Percentiles rank a stretch among this genome's conserved stretches.
Evolutionary conservation across 2,888 invertebrate genomes (phyloP).

Genomic region (Idaea biselata): DNA sequence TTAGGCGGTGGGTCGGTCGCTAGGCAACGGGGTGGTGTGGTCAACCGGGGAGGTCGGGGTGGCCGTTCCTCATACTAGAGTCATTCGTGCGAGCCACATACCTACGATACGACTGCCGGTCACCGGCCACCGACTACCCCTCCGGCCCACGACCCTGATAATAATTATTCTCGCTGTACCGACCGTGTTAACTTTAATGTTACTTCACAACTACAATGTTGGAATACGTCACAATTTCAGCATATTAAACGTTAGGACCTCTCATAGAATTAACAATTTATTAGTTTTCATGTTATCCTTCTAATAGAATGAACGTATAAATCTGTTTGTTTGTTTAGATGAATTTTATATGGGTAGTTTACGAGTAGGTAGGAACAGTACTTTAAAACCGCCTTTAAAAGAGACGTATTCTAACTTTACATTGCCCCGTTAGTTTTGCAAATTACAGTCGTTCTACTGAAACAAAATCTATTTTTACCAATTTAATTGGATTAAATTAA

Average conservation of each 20-base stretch:
- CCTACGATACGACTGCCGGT: not conserved
- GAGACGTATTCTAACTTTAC: no score
- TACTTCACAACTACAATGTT: conserved; percentile 39
- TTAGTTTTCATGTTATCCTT: not conserved
- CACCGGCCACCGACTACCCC: conserved; percentile 27
- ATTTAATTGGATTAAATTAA: no score
- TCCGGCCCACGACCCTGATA: conserved; percentile 60
- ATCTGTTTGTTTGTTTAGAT: no score
- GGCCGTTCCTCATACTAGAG: conserved; percentile 72
- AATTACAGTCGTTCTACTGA: no score
- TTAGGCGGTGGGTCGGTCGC: conserved; percentile 72
- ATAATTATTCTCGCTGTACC: conserved; percentile 72
- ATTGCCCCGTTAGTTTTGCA: no score
- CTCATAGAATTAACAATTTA: conserved; percentile 12
- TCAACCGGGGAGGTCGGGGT: conserved; percentile 58
- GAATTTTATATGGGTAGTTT: no score
- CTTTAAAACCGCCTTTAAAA: no score
- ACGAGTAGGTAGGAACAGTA: no score
- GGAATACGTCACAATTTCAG: conserved; percentile 14
- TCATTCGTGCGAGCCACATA: conserved; percentile 50
- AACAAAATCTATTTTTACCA: no score
- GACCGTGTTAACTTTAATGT: conserved; percentile 68
- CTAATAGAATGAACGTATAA: no score
- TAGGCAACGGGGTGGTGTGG: conserved; percentile 73
- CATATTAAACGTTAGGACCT: conserved; percentile 9